Evolutionary conservation across 2,797 vertebrate genomes (phyloP).

Genomic region (Lutra lutra): DNA sequence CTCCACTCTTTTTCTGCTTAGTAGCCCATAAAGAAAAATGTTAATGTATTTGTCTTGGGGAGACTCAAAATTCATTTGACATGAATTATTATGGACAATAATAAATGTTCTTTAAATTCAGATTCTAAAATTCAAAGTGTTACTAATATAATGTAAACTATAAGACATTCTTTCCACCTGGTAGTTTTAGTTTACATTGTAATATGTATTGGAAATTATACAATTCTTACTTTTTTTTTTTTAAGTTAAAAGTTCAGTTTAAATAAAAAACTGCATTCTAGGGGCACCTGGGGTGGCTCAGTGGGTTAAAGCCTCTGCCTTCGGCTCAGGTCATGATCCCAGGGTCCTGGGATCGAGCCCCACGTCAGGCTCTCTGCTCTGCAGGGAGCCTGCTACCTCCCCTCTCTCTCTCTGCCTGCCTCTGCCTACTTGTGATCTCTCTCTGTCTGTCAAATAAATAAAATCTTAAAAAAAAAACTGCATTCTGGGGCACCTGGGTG

Average conservation of each 20-base stretch:
- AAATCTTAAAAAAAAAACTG: not conserved
- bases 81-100: not conserved
- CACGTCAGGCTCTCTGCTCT: no score
- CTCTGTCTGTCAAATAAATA: no score
- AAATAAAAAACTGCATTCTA: not conserved
- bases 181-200: not conserved
- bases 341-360: no score
- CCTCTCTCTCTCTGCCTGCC: no score
- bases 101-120: not conserved
- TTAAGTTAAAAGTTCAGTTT: conserved; percentile 16
- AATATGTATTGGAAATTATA: not conserved
- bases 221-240: not conserved
- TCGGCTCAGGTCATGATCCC: no score
- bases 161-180: conserved; percentile 1
- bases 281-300: no score
- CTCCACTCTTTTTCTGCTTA: not conserved
- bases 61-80: not conserved
- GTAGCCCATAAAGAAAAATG: not conserved
- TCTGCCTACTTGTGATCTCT: no score
- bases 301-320: no score
- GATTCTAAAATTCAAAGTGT: conserved; percentile 44
- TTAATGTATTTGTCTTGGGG: not conserved
- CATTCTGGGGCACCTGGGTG: not conserved
- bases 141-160: conserved; percentile 27
- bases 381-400: no score